Percentiles rank a stretch among this genome's conserved stretches.
Evolutionary conservation across 2,797 vertebrate species (phyloP).

Genomic region (Sarcophilus harrisii): DNA sequence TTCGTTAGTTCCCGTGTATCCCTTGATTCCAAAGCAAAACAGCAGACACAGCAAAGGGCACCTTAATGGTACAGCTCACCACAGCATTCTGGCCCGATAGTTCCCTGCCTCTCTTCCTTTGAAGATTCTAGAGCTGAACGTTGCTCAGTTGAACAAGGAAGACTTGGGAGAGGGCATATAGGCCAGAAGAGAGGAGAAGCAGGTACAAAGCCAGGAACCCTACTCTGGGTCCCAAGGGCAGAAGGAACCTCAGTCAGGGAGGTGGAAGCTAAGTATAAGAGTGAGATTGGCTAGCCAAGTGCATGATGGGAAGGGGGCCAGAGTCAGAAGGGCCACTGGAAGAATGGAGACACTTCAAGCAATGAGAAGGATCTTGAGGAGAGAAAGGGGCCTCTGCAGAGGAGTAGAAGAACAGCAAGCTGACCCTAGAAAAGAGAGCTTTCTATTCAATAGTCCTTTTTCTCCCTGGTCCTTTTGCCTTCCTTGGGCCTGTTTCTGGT

Average conservation of each 20-base stretch:
- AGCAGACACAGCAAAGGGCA: background rate
- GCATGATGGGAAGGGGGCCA: background rate
- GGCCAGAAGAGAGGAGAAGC: background rate
- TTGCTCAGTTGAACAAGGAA: background rate
- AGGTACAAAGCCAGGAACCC: background rate
- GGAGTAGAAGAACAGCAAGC: background rate
- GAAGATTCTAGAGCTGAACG: background rate
- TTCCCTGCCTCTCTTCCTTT: background rate
- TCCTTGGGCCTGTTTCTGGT: background rate
- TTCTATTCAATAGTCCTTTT: background rate
- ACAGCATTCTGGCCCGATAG: background rate
- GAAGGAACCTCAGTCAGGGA: background rate
- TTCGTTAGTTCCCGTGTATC: background rate
- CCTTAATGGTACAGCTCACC: too few species aligned
- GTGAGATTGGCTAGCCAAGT: background rate
- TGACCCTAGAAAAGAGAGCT: background rate
- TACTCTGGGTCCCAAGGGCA: background rate
- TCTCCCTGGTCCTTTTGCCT: background rate
- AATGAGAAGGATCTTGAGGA: background rate
- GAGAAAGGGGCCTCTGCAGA: background rate
- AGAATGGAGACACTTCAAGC: background rate
- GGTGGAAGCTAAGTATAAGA: background rate
- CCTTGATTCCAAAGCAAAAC: background rate
- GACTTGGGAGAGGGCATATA: background rate
- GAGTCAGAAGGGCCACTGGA: background rate